phyloP scores from a whole-genome alignment of 2,888 invertebrate genomes.

The Hermaeophaga mercurialis region DNA sequence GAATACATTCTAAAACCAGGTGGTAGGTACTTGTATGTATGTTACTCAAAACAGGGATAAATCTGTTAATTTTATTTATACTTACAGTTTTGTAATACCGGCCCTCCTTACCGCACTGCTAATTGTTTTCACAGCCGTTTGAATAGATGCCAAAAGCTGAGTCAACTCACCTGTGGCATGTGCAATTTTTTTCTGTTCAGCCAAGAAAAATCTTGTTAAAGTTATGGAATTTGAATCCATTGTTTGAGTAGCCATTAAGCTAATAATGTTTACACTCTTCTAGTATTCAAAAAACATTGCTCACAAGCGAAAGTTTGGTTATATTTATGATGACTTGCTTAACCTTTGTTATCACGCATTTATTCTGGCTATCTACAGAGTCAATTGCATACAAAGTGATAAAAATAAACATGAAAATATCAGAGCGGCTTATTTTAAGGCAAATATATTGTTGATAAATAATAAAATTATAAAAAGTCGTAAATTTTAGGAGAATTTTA shows the following conservation, averaged over 20 bases:
- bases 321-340: neutral
- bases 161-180: conserved; percentile 93
- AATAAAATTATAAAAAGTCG: too few relatives aligned
- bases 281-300: too few relatives aligned
- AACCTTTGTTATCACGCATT: conserved; percentile 1
- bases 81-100: conserved; percentile 67
- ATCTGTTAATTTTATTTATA: too few relatives aligned
- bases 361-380: neutral
- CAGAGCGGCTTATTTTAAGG: too few relatives aligned
- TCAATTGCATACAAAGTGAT: too few relatives aligned
- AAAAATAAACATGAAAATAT: too few relatives aligned
- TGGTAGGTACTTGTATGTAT: too few relatives aligned
- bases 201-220: conserved; percentile 88
- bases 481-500: too few relatives aligned
- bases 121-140: conserved; percentile 96
- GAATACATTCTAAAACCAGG: too few relatives aligned
- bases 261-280: too few relatives aligned
- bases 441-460: too few relatives aligned
- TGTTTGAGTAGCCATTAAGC: neutral
- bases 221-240: conserved; percentile 93
- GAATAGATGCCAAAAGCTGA: conserved; percentile 89
- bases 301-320: neutral
- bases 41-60: too few relatives aligned
- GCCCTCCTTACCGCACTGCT: conserved; percentile 96
- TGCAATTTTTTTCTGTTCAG: conserved; percentile 86